These are phyloP conservation scores for Dynastes tityus DNA, from an alignment of 2,888 invertebrate genomes.

Conservation along the genomic window DNA sequence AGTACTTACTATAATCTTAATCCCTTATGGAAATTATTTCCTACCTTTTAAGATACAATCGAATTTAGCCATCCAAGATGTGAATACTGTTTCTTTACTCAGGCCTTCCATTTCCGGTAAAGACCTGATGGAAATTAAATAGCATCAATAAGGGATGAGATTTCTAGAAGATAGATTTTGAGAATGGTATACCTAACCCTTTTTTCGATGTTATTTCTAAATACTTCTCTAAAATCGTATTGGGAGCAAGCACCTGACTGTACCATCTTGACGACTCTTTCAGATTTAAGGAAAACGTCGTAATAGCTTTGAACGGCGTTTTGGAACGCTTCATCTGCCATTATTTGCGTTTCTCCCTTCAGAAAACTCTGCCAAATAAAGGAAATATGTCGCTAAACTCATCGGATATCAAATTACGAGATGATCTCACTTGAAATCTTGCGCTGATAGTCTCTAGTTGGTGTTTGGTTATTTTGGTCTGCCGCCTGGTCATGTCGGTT, in stretches of 20 bases:
- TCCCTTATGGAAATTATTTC: neutral
- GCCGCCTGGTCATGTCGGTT: slow-evolving; percentile 96
- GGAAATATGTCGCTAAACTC: neutral
- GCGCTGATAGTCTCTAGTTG: slow-evolving; percentile 95
- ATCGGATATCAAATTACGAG: neutral
- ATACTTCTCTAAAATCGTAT: slow-evolving; percentile 98
- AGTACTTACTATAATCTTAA: neutral
- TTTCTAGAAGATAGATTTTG: neutral
- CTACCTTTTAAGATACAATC: slow-evolving; percentile 97
- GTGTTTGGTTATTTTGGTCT: slow-evolving; percentile 96
- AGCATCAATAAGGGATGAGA: neutral
- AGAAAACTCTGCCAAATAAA: slow-evolving; percentile 83
- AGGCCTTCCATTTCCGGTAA: slow-evolving; percentile 99
- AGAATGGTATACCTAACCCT: slow-evolving; percentile 82
- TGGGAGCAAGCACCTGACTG: slow-evolving; percentile 98
- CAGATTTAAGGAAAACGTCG: slow-evolving; percentile 97
- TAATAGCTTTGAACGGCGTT: slow-evolving; percentile 97
- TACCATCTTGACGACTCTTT: slow-evolving; percentile 96
- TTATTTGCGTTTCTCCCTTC: slow-evolving; percentile 98
- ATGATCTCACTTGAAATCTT: slow-evolving; percentile 86
- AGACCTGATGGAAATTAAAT: slow-evolving; percentile 75
- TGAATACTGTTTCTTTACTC: slow-evolving; percentile 98
- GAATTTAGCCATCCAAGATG: slow-evolving; percentile 99
- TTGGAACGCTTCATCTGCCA: slow-evolving; percentile 98
- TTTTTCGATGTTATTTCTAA: slow-evolving; percentile 98